These are phyloP conservation scores for Mobula birostris DNA, from an alignment of 2,113 vertebrate genomes.

Conservation along the genomic window DNA sequence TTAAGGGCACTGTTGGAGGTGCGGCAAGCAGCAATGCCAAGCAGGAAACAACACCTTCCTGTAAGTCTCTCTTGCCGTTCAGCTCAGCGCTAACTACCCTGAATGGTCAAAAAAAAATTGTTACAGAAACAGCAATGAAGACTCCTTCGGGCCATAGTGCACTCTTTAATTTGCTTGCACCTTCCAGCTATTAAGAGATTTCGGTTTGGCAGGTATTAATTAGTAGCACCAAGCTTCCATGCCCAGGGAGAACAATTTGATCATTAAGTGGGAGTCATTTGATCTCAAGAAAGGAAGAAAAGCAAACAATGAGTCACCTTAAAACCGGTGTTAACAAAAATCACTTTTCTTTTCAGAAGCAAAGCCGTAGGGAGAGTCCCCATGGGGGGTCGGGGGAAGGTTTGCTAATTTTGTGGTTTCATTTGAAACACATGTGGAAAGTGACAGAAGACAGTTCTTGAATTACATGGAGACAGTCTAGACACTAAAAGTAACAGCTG, in stretches of 20 bases:
- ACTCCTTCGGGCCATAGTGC: constrained; percentile 42
- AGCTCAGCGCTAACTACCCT: no score
- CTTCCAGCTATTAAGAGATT: no score
- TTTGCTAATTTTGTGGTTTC: constrained; percentile 57
- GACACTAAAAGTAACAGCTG: background rate
- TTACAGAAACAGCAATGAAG: no score
- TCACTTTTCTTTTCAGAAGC: constrained; percentile 45
- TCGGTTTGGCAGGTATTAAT: constrained; percentile 44
- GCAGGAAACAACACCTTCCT: no score
- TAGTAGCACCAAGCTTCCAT: constrained; percentile 39
- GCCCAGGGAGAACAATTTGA: constrained; percentile 43
- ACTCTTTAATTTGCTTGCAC: constrained; percentile 10
- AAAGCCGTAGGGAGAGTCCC: no score
- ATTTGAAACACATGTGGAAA: constrained; percentile 65
- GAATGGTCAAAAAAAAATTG: no score
- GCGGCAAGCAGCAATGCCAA: no score
- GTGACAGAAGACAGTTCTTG: constrained; percentile 40
- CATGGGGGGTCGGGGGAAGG: background rate
- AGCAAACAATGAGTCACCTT: constrained; percentile 58
- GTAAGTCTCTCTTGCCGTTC: no score
- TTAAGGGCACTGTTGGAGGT: no score
- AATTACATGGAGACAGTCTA: constrained; percentile 17
- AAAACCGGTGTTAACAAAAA: constrained; percentile 46
- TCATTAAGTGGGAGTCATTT: constrained; percentile 58
- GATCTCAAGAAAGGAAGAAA: constrained; percentile 48